These are phyloP conservation scores for Baccha elongata DNA, from an alignment of 2,888 invertebrate genomes.

Conservation along the genomic window DNA sequence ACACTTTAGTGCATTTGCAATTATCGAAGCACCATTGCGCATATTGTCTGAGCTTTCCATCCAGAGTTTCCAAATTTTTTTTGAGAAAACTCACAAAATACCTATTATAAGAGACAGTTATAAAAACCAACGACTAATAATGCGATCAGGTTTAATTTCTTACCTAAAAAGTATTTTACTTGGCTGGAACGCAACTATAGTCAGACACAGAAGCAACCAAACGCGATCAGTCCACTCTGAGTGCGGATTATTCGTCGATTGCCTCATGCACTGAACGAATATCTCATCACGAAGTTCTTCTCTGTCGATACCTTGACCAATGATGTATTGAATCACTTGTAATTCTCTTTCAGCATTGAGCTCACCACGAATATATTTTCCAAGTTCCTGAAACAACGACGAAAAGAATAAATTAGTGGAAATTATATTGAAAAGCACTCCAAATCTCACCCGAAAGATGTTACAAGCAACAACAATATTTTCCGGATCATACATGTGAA, in stretches of 20 bases:
- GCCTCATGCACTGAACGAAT: conserved; percentile 93
- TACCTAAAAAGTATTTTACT: conserved; percentile 81
- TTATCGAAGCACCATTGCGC: conserved; percentile 97
- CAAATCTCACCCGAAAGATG: conserved; percentile 90
- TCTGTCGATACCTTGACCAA: conserved; percentile 93
- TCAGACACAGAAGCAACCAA: conserved; percentile 94
- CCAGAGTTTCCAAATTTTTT: conserved; percentile 86
- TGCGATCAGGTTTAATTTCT: neutral
- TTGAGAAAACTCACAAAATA: conserved; percentile 90
- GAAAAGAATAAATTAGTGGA: neutral
- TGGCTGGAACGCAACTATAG: conserved; percentile 96
- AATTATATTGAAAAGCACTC: too few species aligned
- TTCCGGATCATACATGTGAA: conserved; percentile 97
- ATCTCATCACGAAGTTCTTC: conserved; percentile 97
- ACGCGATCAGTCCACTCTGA: conserved; percentile 92
- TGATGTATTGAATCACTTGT: conserved; percentile 91
- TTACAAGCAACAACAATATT: conserved; percentile 94
- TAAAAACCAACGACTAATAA: neutral
- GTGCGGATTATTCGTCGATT: conserved; percentile 94
- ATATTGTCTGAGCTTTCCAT: conserved; percentile 90
- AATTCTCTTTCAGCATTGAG: conserved; percentile 92
- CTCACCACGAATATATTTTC: conserved; percentile 95
- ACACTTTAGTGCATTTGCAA: conserved; percentile 92
- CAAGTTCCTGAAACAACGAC: conserved; percentile 85
- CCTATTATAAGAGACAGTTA: conserved; percentile 82